Conservation (phyloP, 1,140 invertebrate genomes). For the Chelonus insularis region DNA sequence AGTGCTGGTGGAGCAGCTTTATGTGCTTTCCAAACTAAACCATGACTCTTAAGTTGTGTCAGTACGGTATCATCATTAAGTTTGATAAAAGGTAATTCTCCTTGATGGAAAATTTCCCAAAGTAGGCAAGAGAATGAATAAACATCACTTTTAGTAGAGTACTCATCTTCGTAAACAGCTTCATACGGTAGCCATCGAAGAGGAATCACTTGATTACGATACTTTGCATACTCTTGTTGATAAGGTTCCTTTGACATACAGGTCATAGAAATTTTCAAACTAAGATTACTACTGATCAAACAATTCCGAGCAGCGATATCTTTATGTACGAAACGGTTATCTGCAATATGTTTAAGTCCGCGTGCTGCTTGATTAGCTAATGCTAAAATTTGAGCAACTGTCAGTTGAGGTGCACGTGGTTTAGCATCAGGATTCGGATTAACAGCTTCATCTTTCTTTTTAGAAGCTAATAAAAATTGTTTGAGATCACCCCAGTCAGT, state of each 20-base stretch:
- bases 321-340: conserved; percentile 76
- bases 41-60: conserved; percentile 68
- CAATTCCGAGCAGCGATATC: conserved; percentile 95
- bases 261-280: conserved; percentile 82
- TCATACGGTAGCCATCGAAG: conserved; percentile 84
- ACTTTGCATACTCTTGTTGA: conserved; percentile 81
- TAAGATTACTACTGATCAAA: conserved; percentile 79
- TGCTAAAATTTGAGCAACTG: conserved; percentile 71
- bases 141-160: conserved; percentile 91
- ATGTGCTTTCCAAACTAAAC: conserved; percentile 69
- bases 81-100: conserved; percentile 82
- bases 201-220: conserved; percentile 71
- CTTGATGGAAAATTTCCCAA: conserved; percentile 90
- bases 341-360: conserved; percentile 83
- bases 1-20: conserved; percentile 67
- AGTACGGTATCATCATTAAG: conserved; percentile 78
- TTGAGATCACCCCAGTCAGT: conserved; percentile 96
- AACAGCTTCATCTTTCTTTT: conserved; percentile 57
- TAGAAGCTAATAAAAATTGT: conserved; percentile 86
- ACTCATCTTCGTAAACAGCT: conserved; percentile 87
- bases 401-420: conserved; percentile 66
- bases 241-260: conserved; percentile 83
- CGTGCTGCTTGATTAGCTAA: conserved; percentile 77
- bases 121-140: conserved; percentile 88
- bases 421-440: conserved; percentile 47